These are phyloP conservation scores for Hypomecis punctinalis DNA, from an alignment of 2,888 invertebrate genomes.

Conservation along the genomic window DNA sequence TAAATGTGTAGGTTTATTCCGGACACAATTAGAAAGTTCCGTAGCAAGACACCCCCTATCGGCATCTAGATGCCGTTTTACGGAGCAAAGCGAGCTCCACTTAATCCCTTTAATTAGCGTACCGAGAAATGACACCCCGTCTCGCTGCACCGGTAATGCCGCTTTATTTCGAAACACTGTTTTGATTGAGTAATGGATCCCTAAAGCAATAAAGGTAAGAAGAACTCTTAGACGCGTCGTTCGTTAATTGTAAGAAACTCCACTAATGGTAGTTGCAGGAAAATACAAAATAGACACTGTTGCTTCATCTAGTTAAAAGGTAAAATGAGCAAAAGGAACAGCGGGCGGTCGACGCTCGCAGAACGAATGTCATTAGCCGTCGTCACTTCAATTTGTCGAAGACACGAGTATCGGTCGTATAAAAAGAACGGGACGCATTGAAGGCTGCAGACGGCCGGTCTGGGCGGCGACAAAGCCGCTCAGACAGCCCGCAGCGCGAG, in stretches of 20 bases:
- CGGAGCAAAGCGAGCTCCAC: conserved; percentile 54
- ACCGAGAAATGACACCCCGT: conserved; percentile 58
- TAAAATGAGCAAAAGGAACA: conserved; percentile 15
- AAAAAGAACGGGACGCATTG: conserved; percentile 58
- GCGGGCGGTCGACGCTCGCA: conserved; percentile 18
- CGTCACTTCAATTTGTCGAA: conserved; percentile 34
- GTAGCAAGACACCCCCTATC: conserved; percentile 53
- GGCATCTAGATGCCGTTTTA: conserved; percentile 58
- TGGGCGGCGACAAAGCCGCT: conserved; percentile 69
- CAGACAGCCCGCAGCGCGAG: conserved; percentile 75
- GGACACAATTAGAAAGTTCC: conserved; percentile 60
- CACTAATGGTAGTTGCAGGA: conserved; percentile 6
- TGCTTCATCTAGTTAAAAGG: conserved; percentile 27
- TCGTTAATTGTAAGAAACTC: conserved; percentile 22
- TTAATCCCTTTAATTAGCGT: conserved; percentile 74
- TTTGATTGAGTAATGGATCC: conserved; percentile 34
- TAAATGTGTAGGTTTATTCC: conserved; percentile 53
- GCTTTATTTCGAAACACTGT: conserved; percentile 39
- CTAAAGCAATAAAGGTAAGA: conserved; percentile 26
- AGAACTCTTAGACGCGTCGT: conserved; percentile 9
- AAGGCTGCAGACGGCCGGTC: conserved; percentile 72
- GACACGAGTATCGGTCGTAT: conserved; percentile 42
- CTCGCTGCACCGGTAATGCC: conserved; percentile 39
- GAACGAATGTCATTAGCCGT: conserved; percentile 40
- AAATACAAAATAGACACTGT: conserved; percentile 21